Conservation (phyloP, 1,140 invertebrate genomes). For the Drosophila nebulosa region DNA sequence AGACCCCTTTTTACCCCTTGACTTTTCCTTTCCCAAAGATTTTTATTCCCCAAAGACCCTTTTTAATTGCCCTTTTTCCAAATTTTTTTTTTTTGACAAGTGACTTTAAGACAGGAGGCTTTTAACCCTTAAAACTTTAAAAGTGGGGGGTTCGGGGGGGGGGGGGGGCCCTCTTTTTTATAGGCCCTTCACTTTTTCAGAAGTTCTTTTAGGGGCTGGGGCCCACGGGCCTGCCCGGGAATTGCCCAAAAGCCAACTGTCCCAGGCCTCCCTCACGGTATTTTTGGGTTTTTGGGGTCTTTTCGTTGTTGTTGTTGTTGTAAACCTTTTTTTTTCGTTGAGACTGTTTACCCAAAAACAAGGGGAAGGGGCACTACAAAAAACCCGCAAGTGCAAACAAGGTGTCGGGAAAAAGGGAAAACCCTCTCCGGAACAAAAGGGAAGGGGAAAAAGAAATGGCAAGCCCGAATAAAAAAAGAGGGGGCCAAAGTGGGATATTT, state of each 20-base stretch:
- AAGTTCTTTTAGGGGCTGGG: slow-evolving; percentile 5
- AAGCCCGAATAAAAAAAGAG: neutral
- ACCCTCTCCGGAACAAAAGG: neutral
- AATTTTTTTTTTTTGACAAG: no score
- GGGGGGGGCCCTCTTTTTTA: neutral
- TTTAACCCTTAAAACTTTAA: no score
- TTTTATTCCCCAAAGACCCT: no score
- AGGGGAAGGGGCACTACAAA: slow-evolving; percentile 63
- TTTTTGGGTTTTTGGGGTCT: slow-evolving; percentile 12
- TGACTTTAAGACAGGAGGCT: neutral
- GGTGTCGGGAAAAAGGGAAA: slow-evolving; percentile 44
- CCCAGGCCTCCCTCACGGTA: neutral
- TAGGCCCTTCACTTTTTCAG: slow-evolving; percentile 23
- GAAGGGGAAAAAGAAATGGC: slow-evolving; percentile 4
- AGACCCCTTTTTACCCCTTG: no score
- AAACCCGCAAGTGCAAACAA: slow-evolving; percentile 57
- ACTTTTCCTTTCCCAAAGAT: no score
- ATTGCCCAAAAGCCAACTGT: slow-evolving; percentile 67
- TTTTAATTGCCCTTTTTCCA: neutral
- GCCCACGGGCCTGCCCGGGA: slow-evolving; percentile 61
- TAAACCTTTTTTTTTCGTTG: neutral
- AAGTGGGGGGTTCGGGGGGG: no score
- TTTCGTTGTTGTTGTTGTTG: no score
- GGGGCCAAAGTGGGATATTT: slow-evolving; percentile 30
- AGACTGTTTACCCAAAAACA: slow-evolving; percentile 44